Conservation (phyloP, 1,140 invertebrate genomes). For the Bilobella aurantiaca region DNA sequence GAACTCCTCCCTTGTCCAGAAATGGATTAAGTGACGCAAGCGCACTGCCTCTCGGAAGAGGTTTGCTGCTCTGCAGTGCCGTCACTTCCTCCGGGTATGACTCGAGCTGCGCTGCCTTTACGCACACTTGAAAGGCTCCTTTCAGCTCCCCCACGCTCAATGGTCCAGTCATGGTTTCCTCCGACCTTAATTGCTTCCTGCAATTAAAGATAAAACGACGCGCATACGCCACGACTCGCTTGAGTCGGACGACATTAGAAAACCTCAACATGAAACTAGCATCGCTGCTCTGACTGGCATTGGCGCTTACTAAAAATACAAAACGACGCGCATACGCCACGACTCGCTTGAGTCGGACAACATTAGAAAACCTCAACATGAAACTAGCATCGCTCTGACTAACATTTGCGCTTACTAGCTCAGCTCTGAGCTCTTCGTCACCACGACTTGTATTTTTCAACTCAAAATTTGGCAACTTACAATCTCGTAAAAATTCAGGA, state of each 20-base stretch:
- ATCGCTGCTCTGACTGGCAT: too few relatives aligned
- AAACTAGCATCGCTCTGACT: too few relatives aligned
- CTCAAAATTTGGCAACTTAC: too few relatives aligned
- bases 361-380: not conserved
- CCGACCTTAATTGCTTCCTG: not conserved
- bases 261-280: not conserved
- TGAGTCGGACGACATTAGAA: not conserved
- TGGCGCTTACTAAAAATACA: too few relatives aligned
- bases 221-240: not conserved
- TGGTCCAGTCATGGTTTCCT: not conserved
- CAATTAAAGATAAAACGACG: not conserved
- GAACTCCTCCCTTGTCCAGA: conserved; percentile 38
- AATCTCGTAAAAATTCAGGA: too few relatives aligned
- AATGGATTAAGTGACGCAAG: conserved; percentile 38
- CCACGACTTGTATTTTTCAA: too few relatives aligned
- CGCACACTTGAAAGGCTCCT: not conserved
- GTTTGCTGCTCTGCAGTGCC: not conserved
- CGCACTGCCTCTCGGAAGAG: conserved; percentile 24
- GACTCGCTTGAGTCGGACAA: not conserved
- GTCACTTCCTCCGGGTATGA: not conserved
- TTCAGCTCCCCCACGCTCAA: not conserved
- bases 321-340: not conserved
- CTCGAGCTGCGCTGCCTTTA: not conserved
- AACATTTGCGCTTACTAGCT: too few relatives aligned
- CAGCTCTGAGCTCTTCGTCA: too few relatives aligned